Base-by-base conservation (phyloP, 2,888 invertebrate species). In the Lochmaea crataegi region DNA sequence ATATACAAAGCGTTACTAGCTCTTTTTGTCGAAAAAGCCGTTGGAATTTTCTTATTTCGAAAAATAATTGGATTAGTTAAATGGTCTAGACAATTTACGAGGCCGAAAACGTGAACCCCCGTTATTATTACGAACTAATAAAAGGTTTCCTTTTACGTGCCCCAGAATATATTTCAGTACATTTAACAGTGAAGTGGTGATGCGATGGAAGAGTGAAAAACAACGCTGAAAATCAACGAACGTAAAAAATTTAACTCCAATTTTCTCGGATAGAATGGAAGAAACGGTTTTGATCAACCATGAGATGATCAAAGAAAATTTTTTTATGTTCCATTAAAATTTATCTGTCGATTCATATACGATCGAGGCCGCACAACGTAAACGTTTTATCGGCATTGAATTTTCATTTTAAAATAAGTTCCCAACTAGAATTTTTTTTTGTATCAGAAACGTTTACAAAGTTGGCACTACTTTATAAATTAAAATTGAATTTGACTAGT, bases 41-140 rank as follows among this genome's bases (percentile, higher is more conserved):
- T 64, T 57, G 45, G 26, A 64, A 57, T 63, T 68, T 68, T 68
- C 58, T 53, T 65, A 67, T 56, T 68, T 57, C 58, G 2, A 14
- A 60, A 56, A 68, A 66, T 68, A 71, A 71, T 74, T 74, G 74
- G 67, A 71, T 71, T 64, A 60, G 65, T 58, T 73, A 65, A 73
- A 66, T 58, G 65, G 73, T 66, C 58, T 67, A 71, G 68, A 71
- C 71, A 16, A 26, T 68, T 68, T 72, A 68, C 58, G 72, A 68
- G 7, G 14, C 18, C 56, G 48, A 45, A 51, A 45, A 56, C 42
- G 57, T 66, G 41, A 42, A 53, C 71, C 53, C 16, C 14, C 58
- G 32, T 26, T 32, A 58, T 58, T 66, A 61, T 57, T 71, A 66
- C 51, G 4, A 53, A 71, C 66, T 63, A 71, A 71, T 71, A 71